Conservation (phyloP, 2,113 vertebrate species). For the Sapayoa aenigma region DNA sequence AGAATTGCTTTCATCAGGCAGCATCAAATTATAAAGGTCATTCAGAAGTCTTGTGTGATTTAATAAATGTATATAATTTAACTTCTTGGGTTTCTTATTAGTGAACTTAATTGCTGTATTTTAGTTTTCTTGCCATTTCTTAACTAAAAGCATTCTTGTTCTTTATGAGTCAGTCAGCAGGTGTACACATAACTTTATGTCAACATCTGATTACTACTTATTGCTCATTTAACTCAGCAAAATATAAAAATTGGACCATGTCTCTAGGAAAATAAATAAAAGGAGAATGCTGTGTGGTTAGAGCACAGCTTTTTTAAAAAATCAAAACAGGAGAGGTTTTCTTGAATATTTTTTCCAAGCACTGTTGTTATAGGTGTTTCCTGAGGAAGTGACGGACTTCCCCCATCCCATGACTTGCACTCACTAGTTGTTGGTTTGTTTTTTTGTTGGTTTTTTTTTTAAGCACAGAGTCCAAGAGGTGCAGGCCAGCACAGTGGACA, state of each 20-base stretch:
- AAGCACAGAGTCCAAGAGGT: neutral
- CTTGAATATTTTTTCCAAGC: constrained; percentile 50
- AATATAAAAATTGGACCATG: constrained; percentile 27
- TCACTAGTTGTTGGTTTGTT: neutral
- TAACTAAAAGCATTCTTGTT: constrained; percentile 51
- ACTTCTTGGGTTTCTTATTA: constrained; percentile 36
- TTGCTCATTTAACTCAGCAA: constrained; percentile 52
- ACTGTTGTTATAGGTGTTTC: constrained; percentile 71
- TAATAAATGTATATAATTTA: constrained; percentile 31
- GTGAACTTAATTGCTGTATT: constrained; percentile 11
- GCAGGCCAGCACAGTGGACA: constrained; percentile 8
- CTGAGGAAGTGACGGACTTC: constrained; percentile 57
- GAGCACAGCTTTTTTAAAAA: neutral
- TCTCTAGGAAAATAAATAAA: constrained; percentile 60
- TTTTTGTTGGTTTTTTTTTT: neutral
- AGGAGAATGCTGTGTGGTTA: constrained; percentile 15
- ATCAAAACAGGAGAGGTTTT: constrained; percentile 50
- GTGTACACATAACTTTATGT: constrained; percentile 58
- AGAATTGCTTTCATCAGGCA: neutral
- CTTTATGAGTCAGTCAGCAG: constrained; percentile 59
- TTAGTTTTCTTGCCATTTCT: constrained; percentile 31
- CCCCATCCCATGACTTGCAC: neutral
- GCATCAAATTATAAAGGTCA: constrained; percentile 47
- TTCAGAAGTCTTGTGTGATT: constrained; percentile 36
- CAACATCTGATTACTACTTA: constrained; percentile 58